phyloP scores from a whole-genome alignment of 1,140 invertebrate species.

The Chrysoperla carnea region DNA sequence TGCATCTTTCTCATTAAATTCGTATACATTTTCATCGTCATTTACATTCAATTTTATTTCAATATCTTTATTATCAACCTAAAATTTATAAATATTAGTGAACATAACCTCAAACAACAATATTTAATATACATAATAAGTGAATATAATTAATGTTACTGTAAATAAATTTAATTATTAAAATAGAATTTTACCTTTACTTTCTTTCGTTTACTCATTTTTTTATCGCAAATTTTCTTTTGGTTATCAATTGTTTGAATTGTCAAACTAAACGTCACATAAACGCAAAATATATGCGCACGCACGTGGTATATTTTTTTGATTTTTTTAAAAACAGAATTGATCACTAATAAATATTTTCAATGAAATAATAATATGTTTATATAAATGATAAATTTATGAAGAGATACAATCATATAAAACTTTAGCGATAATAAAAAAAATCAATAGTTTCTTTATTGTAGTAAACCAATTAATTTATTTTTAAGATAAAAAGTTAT shows the following conservation, averaged over 20 bases:
- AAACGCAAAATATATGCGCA: background rate
- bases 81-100: background rate
- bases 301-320: background rate
- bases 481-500: too few relatives aligned
- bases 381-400: too few relatives aligned
- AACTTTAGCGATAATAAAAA: too few relatives aligned
- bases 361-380: too few relatives aligned
- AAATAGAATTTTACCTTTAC: conserved; percentile 28
- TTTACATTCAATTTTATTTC: conserved; percentile 43
- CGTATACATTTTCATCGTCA: conserved; percentile 42
- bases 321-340: background rate
- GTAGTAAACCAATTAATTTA: too few relatives aligned
- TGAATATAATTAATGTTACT: background rate
- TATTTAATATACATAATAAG: background rate
- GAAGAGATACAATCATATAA: too few relatives aligned
- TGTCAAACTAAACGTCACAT: background rate
- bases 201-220: conserved; percentile 48
- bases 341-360: background rate
- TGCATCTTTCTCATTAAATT: conserved; percentile 27
- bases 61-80: conserved; percentile 49
- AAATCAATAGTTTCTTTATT: too few relatives aligned
- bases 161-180: too few relatives aligned
- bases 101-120: background rate
- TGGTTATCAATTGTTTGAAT: too few relatives aligned
- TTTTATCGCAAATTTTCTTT: conserved; percentile 3